Percentiles rank a stretch among this genome's conserved stretches.
Conservation (phyloP, 2,888 invertebrate genomes). For the Rugalucina vietnamica region DNA sequence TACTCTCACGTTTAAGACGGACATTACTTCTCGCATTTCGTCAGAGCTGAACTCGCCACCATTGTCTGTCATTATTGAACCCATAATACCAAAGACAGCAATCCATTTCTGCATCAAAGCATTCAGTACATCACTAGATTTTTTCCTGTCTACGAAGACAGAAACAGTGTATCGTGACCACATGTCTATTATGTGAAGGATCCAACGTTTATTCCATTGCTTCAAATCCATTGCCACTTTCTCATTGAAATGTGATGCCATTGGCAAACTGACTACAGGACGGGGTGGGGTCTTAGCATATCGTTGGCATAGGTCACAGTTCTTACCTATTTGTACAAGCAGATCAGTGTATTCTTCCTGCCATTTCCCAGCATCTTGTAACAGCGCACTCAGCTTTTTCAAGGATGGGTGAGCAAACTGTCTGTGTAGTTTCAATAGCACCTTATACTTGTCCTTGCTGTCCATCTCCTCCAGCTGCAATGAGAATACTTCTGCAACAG, state of each 20-base stretch:
- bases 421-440: no score
- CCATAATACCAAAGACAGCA: slow-evolving; percentile 39
- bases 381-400: no score
- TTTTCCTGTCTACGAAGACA: slow-evolving; percentile 38
- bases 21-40: slow-evolving; percentile 36
- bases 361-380: no score
- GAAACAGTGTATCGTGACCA: slow-evolving; percentile 51
- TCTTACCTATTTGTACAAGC: no score
- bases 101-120: slow-evolving; percentile 35
- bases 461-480: no score
- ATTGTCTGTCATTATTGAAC: slow-evolving; percentile 18
- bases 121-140: slow-evolving; percentile 33
- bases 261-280: slow-evolving; percentile 33
- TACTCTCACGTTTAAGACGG: slow-evolving; percentile 2
- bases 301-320: no score
- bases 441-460: no score
- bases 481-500: no score
- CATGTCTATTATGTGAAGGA: slow-evolving; percentile 57
- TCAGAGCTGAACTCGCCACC: background rate
- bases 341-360: slow-evolving; percentile 33
- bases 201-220: slow-evolving; percentile 46
- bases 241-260: no score
- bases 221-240: slow-evolving; percentile 57
- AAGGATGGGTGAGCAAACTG: no score
- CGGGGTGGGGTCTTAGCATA: slow-evolving; percentile 30